Base-by-base conservation (phyloP, 2,888 invertebrate species). In the Ormia ochracea region DNA sequence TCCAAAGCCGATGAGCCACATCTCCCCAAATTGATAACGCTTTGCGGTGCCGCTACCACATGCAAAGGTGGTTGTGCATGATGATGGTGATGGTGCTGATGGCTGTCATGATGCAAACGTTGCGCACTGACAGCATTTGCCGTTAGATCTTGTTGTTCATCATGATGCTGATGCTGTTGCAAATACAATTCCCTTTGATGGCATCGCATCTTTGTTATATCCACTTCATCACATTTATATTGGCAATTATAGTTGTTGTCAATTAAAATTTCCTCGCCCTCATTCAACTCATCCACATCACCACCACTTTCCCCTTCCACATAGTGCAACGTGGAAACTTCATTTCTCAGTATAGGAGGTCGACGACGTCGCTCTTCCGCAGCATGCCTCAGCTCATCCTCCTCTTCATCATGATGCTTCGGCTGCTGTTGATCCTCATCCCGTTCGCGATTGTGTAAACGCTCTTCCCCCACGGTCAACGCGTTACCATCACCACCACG, bases 141-240 rank as follows among this genome's bases (percentile, higher is more conserved):
- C 19, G 83, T 82, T 26, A 70, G 74, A 81, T 83, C 83, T 75
- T 70, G 61, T 45, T 82, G 63, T 33, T 81, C 81, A 1, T 82
- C 78, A 4, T 82, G 81, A 7, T 73, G 72, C 2, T 66, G 77
- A 6, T 81, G 82, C 7, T 75, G 76, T 2, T 78, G 81, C 14
- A 83, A 78, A 66, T 81, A 81, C 41, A 85, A 82, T 68, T 85
- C 86, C 75, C 86, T 85, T 10, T 87, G 87, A 69, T 83, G 87
- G 69, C 86, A 87, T 79, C 87, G 87, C 65, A 88, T 86, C 70
- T 88, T 85, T 1, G 86, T 83, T 86, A 87, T 85, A 63, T 87
- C 86, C 54, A 87, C 82, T 83, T 88, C 86, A 83, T 88, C 87
- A 84, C 85, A 87, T 83, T 88, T 89, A 81, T 87, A 88, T 63